These are phyloP conservation scores for Nephrotoma guestfalica DNA, from an alignment of 2,888 invertebrate genomes.

Conservation along the genomic window DNA sequence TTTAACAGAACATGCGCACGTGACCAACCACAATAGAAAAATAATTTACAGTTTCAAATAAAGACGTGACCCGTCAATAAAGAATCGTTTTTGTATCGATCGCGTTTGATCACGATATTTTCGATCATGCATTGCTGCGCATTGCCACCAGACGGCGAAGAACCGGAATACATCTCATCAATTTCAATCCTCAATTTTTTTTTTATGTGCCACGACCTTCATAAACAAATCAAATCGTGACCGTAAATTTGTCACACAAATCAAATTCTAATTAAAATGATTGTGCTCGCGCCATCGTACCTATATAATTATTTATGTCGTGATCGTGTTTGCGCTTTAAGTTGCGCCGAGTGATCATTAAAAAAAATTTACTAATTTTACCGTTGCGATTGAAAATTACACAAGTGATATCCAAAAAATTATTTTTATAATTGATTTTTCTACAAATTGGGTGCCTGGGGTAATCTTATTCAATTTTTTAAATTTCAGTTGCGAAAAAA, in stretches of 20 bases:
- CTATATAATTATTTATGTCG: not conserved
- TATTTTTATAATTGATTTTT: not conserved
- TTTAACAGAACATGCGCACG: too few relatives aligned
- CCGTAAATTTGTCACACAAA: not conserved
- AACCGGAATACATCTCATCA: not conserved
- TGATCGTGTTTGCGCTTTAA: not conserved
- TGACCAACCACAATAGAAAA: too few relatives aligned
- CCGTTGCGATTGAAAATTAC: not conserved
- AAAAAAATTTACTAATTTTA: not conserved
- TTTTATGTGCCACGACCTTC: not conserved
- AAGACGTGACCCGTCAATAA: too few relatives aligned
- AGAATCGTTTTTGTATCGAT: too few relatives aligned
- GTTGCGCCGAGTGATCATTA: not conserved
- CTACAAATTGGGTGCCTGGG: not conserved
- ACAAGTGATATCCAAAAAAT: not conserved
- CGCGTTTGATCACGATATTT: too few relatives aligned
- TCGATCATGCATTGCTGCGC: too few relatives aligned
- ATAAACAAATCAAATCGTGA: not conserved
- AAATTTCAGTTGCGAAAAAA: not conserved
- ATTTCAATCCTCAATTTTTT: not conserved
- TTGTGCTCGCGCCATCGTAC: too few relatives aligned
- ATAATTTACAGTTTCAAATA: too few relatives aligned
- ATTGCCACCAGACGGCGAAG: too few relatives aligned
- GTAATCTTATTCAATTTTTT: not conserved
- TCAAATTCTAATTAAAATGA: not conserved